phyloP scores from a whole-genome alignment of 2,113 vertebrate genomes.

The Cyprinodon brontotheroides region DNA sequence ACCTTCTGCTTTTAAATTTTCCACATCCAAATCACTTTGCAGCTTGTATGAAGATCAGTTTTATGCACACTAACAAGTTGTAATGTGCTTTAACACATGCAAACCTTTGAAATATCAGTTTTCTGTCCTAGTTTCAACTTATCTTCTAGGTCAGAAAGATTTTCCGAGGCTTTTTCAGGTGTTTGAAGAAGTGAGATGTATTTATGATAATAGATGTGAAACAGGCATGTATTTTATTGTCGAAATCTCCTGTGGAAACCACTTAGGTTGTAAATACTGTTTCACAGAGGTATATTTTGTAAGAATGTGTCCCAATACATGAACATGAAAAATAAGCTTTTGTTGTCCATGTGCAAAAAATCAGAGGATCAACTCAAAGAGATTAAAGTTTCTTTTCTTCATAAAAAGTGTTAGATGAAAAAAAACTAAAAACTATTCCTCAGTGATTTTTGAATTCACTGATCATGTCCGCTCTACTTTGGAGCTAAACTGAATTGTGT shows the following conservation, averaged over 20 bases:
- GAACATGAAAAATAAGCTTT: conserved; percentile 24
- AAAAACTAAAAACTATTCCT: not conserved
- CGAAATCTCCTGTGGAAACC: conserved; percentile 21
- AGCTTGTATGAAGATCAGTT: no score
- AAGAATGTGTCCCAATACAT: conserved; percentile 2
- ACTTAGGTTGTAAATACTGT: conserved; percentile 25
- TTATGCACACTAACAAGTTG: no score
- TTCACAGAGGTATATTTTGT: not conserved
- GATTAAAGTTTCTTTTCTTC: conserved; percentile 27
- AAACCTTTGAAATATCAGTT: no score
- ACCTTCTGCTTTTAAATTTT: no score
- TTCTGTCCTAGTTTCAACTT: conserved; percentile 43
- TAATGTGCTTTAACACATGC: no score
- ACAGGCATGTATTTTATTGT: not conserved
- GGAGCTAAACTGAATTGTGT: conserved; percentile 27
- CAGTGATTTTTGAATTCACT: conserved; percentile 15
- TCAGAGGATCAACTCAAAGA: not conserved
- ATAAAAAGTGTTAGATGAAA: conserved; percentile 19
- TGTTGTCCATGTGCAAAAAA: conserved; percentile 40
- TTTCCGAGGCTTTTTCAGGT: not conserved
- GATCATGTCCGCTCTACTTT: conserved; percentile 10
- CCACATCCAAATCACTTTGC: no score
- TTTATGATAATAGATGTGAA: conserved; percentile 13
- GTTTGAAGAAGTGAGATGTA: conserved; percentile 6
- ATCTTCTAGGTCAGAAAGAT: conserved; percentile 7